phyloP scores from a whole-genome alignment of 2,797 vertebrate species.

The Schizopygopsis malacanthus region DNA sequence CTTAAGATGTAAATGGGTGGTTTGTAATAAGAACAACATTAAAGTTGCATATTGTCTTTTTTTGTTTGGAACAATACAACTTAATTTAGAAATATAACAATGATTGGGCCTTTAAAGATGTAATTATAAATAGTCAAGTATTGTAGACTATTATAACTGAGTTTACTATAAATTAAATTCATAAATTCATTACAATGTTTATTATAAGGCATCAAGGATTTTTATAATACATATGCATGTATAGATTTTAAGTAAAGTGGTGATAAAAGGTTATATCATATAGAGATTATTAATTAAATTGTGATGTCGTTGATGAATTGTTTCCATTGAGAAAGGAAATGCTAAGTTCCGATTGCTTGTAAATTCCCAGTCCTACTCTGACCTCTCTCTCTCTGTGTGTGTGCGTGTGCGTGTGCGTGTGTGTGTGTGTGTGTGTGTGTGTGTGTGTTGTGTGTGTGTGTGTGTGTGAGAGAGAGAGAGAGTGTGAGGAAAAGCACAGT shows the following conservation, averaged over 20 bases:
- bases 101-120: background rate
- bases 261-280: background rate
- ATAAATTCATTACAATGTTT: background rate
- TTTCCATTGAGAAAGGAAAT: background rate
- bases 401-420: background rate
- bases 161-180: background rate
- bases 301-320: background rate
- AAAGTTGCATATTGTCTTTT: background rate
- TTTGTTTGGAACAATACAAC: background rate
- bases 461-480: no score
- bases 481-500: background rate
- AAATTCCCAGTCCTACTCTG: slow-evolving; percentile 2
- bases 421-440: background rate
- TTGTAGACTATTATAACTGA: background rate
- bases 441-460: background rate
- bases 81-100: background rate
- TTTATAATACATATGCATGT: background rate
- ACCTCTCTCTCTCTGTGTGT: background rate
- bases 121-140: background rate
- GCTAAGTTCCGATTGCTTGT: background rate
- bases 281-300: background rate
- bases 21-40: no score
- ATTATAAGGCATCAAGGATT: background rate
- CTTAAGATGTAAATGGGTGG: no score
- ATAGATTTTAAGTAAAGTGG: background rate